Conservation (phyloP, 2,888 invertebrate genomes). For the Microchrysa polita region DNA sequence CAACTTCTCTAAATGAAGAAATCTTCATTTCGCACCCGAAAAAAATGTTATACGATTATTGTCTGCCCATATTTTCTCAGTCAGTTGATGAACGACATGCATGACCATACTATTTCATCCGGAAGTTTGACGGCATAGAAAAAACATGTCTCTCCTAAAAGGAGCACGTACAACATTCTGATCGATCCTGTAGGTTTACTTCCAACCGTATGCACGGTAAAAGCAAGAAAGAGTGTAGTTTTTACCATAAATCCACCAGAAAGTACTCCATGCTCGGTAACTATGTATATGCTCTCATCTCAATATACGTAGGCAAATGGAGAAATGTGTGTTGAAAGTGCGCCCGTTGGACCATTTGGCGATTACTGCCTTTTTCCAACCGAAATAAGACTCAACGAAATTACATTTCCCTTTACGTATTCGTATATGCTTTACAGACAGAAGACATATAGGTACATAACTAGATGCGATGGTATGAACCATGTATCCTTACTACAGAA, state of each 20-base stretch:
- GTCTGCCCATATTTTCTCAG: neutral
- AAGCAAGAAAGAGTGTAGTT: neutral
- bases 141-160: neutral
- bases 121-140: neutral
- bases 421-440: no score
- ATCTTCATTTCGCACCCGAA: no score
- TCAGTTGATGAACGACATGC: neutral
- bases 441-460: no score
- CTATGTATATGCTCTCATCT: neutral
- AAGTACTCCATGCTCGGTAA: neutral
- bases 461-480: no score
- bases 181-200: constrained; percentile 5
- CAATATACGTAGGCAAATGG: neutral
- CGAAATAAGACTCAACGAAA: neutral
- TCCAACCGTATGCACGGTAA: neutral
- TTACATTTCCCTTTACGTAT: no score
- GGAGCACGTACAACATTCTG: neutral
- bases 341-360: neutral
- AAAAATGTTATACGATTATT: no score
- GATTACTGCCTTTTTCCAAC: neutral
- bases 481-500: no score
- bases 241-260: neutral
- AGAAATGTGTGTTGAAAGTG: neutral
- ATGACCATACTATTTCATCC: neutral
- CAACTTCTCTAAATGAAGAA: no score